Evolutionary conservation across 2,797 vertebrate species (phyloP).

Genomic region (Hyperoplus lanceolatus): DNA sequence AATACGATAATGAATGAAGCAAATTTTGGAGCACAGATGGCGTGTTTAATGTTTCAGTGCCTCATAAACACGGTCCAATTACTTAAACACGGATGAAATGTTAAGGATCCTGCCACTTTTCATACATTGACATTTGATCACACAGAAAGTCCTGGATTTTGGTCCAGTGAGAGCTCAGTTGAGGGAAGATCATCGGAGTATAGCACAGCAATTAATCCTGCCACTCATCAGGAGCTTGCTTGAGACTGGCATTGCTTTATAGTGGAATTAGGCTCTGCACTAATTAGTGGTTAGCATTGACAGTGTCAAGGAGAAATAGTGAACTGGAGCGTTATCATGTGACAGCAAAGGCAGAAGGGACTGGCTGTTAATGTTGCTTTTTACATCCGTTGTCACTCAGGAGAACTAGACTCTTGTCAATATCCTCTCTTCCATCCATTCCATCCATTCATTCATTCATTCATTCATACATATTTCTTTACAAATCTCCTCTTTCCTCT

Average conservation of each 20-base stretch:
- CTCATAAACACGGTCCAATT: slow-evolving; percentile 67
- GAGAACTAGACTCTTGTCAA: slow-evolving; percentile 32
- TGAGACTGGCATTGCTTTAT: slow-evolving; percentile 57
- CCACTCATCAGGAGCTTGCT: slow-evolving; percentile 71
- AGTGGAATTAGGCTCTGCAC: slow-evolving; percentile 68
- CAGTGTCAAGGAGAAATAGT: slow-evolving; percentile 68
- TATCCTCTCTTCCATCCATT: slow-evolving; percentile 29
- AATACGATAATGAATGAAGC: slow-evolving; percentile 75
- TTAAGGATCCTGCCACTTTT: slow-evolving; percentile 50
- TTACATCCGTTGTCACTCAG: slow-evolving; percentile 39
- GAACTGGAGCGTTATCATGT: slow-evolving; percentile 53
- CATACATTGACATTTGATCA: slow-evolving; percentile 50
- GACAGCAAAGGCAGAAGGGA: slow-evolving; percentile 44
- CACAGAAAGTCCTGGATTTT: slow-evolving; percentile 42
- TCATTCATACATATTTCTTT: slow-evolving; percentile 62
- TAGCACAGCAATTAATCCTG: slow-evolving; percentile 80
- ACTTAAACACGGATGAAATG: slow-evolving; percentile 69
- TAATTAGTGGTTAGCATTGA: slow-evolving; percentile 78
- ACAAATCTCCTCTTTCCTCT: slow-evolving; percentile 51
- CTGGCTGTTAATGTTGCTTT: slow-evolving; percentile 44
- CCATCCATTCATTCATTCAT: slow-evolving; percentile 54
- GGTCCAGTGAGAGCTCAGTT: slow-evolving; percentile 53
- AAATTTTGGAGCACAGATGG: slow-evolving; percentile 72
- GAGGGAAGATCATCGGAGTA: slow-evolving; percentile 66
- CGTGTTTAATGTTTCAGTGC: slow-evolving; percentile 71